Percentiles rank a stretch among this genome's conserved stretches.
phyloP scores from a whole-genome alignment of 2,113 vertebrate genomes.

The Amazona guildingii region DNA sequence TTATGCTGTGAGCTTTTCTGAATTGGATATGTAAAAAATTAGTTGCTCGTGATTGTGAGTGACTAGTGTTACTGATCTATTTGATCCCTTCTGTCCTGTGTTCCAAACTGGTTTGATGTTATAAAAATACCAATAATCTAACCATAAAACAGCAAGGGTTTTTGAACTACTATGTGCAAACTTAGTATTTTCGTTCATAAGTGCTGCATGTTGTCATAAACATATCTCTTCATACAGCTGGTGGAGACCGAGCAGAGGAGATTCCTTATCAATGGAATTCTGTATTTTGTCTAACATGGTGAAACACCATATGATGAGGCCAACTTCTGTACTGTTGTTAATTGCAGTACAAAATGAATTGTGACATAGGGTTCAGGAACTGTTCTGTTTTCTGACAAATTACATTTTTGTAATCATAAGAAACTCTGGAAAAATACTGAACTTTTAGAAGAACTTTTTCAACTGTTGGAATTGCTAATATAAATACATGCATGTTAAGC shows the following conservation, averaged over 20 bases:
- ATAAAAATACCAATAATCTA: neutral
- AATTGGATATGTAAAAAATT: neutral
- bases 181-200: neutral
- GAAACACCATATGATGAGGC: rapidly evolving
- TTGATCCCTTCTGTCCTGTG: neutral
- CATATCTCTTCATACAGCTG: neutral
- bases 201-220: neutral
- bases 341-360: neutral
- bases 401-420: neutral
- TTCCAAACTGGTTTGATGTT: neutral
- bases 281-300: neutral
- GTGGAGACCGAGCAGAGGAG: neutral
- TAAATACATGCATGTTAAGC: neutral
- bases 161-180: neutral
- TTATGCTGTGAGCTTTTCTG: neutral
- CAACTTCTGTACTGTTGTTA: neutral
- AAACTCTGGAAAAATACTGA: neutral
- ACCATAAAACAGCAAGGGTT: neutral
- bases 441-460: neutral
- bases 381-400: neutral
- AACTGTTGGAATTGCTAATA: neutral
- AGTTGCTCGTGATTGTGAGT: neutral
- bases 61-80: neutral
- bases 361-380: neutral
- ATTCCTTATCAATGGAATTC: neutral